Evolutionary conservation across 92 coral and sea anemone species (phyloP).

Genomic region (Phenganax subtilis): DNA sequence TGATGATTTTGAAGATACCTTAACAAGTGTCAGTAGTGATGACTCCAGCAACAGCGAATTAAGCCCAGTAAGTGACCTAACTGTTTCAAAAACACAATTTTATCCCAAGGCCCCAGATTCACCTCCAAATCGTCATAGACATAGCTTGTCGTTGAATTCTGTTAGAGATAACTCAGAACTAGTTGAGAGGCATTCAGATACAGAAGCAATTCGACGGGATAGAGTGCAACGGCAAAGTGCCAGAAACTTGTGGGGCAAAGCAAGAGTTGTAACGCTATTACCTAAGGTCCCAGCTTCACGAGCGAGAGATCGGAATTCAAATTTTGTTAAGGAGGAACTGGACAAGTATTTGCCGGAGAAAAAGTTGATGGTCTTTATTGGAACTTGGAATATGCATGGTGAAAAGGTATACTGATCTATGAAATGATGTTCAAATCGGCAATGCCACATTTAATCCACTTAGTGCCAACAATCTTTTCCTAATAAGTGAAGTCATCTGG

Average conservation of each 20-base stretch:
- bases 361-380: constrained; percentile 72
- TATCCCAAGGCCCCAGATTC: constrained; percentile 59
- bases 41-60: constrained; percentile 48
- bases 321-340: constrained; percentile 85
- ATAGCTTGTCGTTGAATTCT: constrained; percentile 27
- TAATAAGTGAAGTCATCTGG: not conserved
- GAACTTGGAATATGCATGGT: constrained; percentile 99
- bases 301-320: constrained; percentile 74
- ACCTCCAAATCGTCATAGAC: constrained; percentile 60
- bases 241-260: constrained; percentile 6
- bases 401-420: constrained; percentile 64
- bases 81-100: constrained; percentile 28
- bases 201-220: constrained; percentile 27
- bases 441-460: not conserved
- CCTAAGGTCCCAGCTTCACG: constrained; percentile 70
- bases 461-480: not conserved
- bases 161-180: constrained; percentile 3
- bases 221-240: not conserved
- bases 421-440: not conserved
- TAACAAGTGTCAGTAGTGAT: constrained; percentile 83
- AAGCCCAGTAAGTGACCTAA: constrained; percentile 19
- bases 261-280: constrained; percentile 39
- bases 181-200: constrained; percentile 27
- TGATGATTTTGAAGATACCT: constrained; percentile 67
- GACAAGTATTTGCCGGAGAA: constrained; percentile 81